These are phyloP conservation scores for Rousettus madagascariensis DNA, from an alignment of 2,797 vertebrate genomes.

Conservation along the genomic window DNA sequence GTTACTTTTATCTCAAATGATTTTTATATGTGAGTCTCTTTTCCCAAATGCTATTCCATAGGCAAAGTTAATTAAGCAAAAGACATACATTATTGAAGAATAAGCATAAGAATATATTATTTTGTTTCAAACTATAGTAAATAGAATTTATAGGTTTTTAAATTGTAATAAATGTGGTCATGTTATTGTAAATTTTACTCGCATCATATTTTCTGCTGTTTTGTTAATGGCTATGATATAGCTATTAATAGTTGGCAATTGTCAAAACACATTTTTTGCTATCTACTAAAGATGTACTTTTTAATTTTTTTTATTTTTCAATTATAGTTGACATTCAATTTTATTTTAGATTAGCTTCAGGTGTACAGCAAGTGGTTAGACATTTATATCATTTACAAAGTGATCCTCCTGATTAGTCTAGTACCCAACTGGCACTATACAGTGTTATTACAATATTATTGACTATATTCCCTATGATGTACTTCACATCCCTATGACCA, in stretches of 20 bases:
- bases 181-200: not conserved
- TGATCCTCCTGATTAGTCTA: too few species aligned
- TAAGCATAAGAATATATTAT: not conserved
- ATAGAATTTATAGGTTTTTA: constrained; percentile 31
- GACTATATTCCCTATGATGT: too few species aligned
- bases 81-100: constrained; percentile 23
- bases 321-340: too few species aligned
- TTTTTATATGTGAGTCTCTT: not conserved
- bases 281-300: too few species aligned
- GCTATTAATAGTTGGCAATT: not conserved
- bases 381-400: too few species aligned
- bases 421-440: too few species aligned
- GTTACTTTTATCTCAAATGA: not conserved
- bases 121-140: not conserved
- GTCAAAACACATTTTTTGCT: not conserved
- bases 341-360: too few species aligned
- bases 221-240: not conserved
- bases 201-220: not conserved
- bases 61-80: constrained; percentile 46
- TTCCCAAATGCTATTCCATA: not conserved
- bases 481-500: too few species aligned
- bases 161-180: not conserved
- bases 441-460: too few species aligned
- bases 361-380: too few species aligned
- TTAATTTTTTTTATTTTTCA: too few species aligned